These are phyloP conservation scores for Aramus guarauna DNA, from an alignment of 2,113 vertebrate genomes.

Conservation along the genomic window DNA sequence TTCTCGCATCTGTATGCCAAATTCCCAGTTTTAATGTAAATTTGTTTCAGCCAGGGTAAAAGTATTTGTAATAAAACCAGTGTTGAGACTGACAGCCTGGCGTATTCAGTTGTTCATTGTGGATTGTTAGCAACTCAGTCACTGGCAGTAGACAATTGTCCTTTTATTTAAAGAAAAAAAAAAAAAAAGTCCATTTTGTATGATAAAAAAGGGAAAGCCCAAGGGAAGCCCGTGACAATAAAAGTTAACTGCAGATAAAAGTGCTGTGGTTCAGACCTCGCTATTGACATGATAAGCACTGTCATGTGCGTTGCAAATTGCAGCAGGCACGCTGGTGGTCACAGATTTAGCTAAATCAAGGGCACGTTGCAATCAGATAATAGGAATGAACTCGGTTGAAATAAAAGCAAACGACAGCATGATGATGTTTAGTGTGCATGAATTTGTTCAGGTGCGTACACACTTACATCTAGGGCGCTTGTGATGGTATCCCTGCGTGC, in stretches of 20 bases:
- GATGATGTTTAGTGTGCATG: neutral
- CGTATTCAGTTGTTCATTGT: neutral
- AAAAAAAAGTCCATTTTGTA: conserved; percentile 8
- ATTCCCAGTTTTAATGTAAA: neutral
- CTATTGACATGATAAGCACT: neutral
- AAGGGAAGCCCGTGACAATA: conserved; percentile 15
- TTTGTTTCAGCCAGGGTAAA: neutral
- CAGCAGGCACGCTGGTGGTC: neutral
- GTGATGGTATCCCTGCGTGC: accelerated
- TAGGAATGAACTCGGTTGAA: neutral
- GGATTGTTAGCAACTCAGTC: neutral
- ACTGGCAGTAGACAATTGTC: neutral
- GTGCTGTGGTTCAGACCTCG: neutral
- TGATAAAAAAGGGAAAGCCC: conserved; percentile 16
- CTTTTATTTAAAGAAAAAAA: neutral
- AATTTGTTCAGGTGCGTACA: neutral
- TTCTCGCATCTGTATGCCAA: neutral
- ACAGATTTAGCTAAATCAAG: neutral
- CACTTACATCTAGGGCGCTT: neutral
- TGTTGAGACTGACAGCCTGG: neutral
- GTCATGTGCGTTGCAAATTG: neutral
- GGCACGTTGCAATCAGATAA: neutral
- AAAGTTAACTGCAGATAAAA: conserved; percentile 46
- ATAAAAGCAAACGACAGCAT: neutral
- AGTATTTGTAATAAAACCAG: neutral